phyloP scores from a whole-genome alignment of 2,113 vertebrate genomes.

The Hippolais icterina region DNA sequence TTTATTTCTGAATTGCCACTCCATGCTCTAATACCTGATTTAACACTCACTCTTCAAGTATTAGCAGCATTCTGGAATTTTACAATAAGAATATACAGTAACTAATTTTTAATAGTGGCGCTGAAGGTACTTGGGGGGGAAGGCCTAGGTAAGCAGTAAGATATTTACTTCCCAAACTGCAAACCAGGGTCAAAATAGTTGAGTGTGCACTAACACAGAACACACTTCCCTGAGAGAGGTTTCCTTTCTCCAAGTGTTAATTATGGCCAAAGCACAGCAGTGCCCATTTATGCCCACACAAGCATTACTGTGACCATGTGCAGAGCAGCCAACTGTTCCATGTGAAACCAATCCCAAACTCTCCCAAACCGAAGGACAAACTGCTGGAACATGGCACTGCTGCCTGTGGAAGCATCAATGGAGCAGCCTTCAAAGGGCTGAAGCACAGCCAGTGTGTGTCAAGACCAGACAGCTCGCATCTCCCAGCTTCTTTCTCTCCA shows the following conservation, averaged over 20 bases:
- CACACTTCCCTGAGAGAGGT: background rate
- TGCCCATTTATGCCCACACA: background rate
- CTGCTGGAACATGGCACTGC: background rate
- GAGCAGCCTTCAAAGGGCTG: background rate
- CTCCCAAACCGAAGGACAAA: background rate
- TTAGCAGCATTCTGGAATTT: background rate
- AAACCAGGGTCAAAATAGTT: background rate
- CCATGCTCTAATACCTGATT: background rate
- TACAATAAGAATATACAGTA: background rate
- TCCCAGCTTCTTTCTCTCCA: background rate
- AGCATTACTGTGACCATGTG: background rate
- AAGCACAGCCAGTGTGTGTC: background rate
- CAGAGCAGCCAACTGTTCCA: background rate
- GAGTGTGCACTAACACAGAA: background rate
- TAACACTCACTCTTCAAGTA: background rate
- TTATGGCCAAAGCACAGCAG: background rate
- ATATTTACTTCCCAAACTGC: background rate
- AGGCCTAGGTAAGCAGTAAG: background rate
- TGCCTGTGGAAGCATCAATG: background rate
- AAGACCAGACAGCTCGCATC: background rate
- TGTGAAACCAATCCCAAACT: background rate
- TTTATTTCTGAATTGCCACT: background rate
- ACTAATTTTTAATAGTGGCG: background rate
- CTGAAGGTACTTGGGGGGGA: background rate
- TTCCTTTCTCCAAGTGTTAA: background rate